Evolutionary conservation across 2,888 invertebrate genomes (phyloP), one percentile per base, ranked within the genome.

Genomic region (Acronicta leporina): DNA sequence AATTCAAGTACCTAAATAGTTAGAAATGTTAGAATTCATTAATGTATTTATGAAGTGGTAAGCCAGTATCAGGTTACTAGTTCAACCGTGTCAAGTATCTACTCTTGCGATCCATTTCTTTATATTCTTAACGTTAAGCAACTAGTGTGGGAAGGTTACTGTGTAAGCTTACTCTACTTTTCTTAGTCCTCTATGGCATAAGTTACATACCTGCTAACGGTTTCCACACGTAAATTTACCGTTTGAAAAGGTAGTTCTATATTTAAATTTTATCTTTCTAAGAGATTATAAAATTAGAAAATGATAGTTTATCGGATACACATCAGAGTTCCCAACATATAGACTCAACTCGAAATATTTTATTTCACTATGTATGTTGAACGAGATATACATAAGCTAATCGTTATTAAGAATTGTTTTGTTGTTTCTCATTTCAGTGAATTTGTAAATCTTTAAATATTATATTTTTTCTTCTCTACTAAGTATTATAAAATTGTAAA

Each of bases 141-240:
- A 75, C 15, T 1, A 13, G 62, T 58, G 76, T 75, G 76, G 64
- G 74, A 74, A 75, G 45, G 42, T 38, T 51, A 44, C 30, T 43
- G 15, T 35, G 14, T 14, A 44, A 35, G 48, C 33, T 15, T 44
- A 62, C 6, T 48, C 52, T 41, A 53, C 53, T 58, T 59, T 65
- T 52, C 54, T 65, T 58, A 44, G 3, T 55, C 42, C n/a, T 49
- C 49, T 55, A 25, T 65, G 46, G 45, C 33, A 14, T 40, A 57
- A 43, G 56, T 46, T 41, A 40, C 44, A 38, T 40, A 38, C 20
- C n/a, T 27, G 49, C 30, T 50, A 49, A 54, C 40, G 43, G 54
- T 54, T 63, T 40, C 40, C 9, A 43, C 46, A 55, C 38, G n/a
- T 43, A 50, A 49, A n/a, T 44, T 11, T 48, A 30, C 20, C 5